These are phyloP conservation scores for Sebastes aleutianus DNA, from an alignment of 2,797 vertebrate genomes.

Conservation along the genomic window DNA sequence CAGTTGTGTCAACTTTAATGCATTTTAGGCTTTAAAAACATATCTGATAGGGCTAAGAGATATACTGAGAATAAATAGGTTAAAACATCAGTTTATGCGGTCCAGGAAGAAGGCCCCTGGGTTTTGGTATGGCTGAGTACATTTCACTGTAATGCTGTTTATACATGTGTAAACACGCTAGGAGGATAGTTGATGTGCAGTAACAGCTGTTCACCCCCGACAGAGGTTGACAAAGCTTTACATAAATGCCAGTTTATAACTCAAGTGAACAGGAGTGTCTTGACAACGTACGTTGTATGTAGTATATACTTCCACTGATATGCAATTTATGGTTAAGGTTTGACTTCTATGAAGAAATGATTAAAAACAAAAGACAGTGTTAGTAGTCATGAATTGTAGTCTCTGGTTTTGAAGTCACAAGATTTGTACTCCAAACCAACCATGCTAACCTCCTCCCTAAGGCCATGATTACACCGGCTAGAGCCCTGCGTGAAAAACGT, in stretches of 20 bases:
- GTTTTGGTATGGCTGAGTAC: slow-evolving; percentile 19
- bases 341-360: too few species aligned
- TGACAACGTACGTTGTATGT: background rate
- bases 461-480: background rate
- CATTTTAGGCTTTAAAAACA: background rate
- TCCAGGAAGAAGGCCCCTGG: slow-evolving; percentile 29
- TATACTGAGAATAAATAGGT: slow-evolving; percentile 47
- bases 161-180: slow-evolving; percentile 69
- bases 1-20: background rate
- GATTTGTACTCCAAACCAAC: background rate
- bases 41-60: background rate
- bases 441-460: background rate
- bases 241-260: slow-evolving; percentile 8
- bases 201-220: slow-evolving; percentile 69
- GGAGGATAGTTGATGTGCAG: slow-evolving; percentile 22
- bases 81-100: slow-evolving; percentile 35
- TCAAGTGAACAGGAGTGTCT: background rate
- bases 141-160: slow-evolving; percentile 55
- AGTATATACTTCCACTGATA: too few species aligned
- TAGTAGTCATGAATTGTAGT: background rate
- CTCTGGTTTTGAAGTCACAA: background rate
- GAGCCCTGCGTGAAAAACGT: background rate
- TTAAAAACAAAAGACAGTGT: background rate
- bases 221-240: slow-evolving; percentile 40
- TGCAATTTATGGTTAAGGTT: too few species aligned